These are phyloP conservation scores for Orthonevra nobilis DNA, from an alignment of 2,888 invertebrate genomes.

Conservation along the genomic window DNA sequence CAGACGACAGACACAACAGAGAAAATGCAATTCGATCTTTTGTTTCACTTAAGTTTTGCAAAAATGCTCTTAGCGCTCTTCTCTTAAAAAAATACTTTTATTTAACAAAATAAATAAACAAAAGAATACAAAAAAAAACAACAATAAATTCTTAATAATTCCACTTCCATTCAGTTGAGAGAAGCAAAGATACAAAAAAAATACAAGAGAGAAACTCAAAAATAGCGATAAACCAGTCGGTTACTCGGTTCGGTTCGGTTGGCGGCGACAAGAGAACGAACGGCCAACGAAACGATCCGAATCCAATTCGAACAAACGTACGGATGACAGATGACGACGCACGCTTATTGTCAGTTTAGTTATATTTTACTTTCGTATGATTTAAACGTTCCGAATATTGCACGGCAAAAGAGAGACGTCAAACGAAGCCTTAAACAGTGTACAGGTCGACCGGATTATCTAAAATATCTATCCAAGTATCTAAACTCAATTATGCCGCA, in stretches of 20 bases:
- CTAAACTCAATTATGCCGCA: conserved; percentile 58
- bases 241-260: too few relatives aligned
- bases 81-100: too few relatives aligned
- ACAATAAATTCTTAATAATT: conserved; percentile 46
- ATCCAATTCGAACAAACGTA: conserved; percentile 47
- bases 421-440: conserved; percentile 18
- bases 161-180: conserved; percentile 1
- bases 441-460: conserved; percentile 57
- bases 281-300: conserved; percentile 1
- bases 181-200: conserved; percentile 5
- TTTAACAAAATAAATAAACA: conserved; percentile 24
- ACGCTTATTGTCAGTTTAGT: conserved; percentile 48
- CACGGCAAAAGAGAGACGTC: conserved; percentile 3
- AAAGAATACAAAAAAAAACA: conserved; percentile 46
- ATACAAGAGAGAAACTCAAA: conserved; percentile 19
- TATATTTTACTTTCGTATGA: conserved; percentile 49
- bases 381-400: conserved; percentile 58
- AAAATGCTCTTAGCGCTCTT: background rate
- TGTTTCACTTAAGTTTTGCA: conserved; percentile 29
- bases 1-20: too few relatives aligned
- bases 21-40: conserved; percentile 7
- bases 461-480: conserved; percentile 55
- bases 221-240: conserved; percentile 66
- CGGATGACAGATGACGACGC: conserved; percentile 38
- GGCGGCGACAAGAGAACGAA: conserved; percentile 35